These are phyloP conservation scores for Anthopleura xanthogrammica DNA, from an alignment of 92 coral and sea anemone genomes.

Conservation along the genomic window DNA sequence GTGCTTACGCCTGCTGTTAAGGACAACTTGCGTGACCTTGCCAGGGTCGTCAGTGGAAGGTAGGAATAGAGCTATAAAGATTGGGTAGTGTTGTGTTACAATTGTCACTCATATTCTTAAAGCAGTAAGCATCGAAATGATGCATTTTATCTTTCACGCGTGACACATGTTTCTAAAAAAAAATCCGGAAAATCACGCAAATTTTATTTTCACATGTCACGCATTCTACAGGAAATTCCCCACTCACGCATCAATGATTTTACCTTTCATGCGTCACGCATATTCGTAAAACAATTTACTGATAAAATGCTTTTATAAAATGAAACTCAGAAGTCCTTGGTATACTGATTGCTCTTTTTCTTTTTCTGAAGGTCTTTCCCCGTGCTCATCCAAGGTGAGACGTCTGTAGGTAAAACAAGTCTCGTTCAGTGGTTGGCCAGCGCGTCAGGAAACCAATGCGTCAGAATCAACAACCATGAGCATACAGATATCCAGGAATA, in stretches of 20 bases:
- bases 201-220: no score
- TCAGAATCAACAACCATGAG: conserved; percentile 93
- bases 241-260: no score
- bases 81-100: neutral
- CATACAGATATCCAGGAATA: conserved; percentile 99
- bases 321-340: no score
- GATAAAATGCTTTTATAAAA: neutral
- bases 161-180: no score
- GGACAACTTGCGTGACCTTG: conserved; percentile 79
- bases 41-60: conserved; percentile 98
- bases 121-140: no score
- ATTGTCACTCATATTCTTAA: no score
- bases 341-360: no score
- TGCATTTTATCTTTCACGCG: no score
- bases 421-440: conserved; percentile 93
- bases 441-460: conserved; percentile 89
- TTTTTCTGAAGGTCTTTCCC: conserved; percentile 67
- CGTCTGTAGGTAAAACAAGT: conserved; percentile 99
- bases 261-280: no score
- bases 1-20: conserved; percentile 87
- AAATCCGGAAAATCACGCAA: no score
- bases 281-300: neutral
- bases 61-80: conserved; percentile 11
- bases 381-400: conserved; percentile 94
- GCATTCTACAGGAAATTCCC: no score